These are phyloP conservation scores for Apamea anceps DNA, from an alignment of 2,888 invertebrate species.

Conservation along the genomic window DNA sequence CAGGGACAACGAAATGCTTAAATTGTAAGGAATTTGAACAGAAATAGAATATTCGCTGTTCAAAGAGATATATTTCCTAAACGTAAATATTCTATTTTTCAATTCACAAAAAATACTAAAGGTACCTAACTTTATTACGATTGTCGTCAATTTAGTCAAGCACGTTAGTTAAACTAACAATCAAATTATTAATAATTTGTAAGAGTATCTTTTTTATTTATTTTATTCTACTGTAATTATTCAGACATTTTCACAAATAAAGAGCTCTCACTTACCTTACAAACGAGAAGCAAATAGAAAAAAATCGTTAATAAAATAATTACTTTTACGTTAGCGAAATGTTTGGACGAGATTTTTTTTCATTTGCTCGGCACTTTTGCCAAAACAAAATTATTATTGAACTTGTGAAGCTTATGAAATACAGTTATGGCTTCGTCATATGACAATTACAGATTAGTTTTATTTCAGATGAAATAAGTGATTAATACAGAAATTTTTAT, in stretches of 20 bases:
- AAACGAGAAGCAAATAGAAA: slow-evolving; percentile 33
- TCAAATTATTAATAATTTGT: background rate
- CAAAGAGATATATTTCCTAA: background rate
- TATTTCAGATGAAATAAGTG: too few species aligned
- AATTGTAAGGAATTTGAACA: slow-evolving; percentile 1
- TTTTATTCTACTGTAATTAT: background rate
- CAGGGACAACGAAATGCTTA: background rate
- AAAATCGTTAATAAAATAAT: slow-evolving; percentile 49
- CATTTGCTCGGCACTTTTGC: slow-evolving; percentile 25
- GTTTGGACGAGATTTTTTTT: slow-evolving; percentile 23
- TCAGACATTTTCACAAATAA: background rate
- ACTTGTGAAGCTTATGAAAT: slow-evolving; percentile 24
- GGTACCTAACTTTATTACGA: background rate
- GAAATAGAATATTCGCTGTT: background rate
- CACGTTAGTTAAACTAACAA: background rate
- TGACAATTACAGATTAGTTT: too few species aligned
- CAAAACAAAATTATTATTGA: slow-evolving; percentile 27
- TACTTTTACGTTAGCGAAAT: slow-evolving; percentile 32
- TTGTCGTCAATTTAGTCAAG: background rate
- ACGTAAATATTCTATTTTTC: background rate
- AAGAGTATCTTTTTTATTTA: too few species aligned
- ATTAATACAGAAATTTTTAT: background rate
- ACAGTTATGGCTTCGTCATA: background rate
- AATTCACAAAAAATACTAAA: background rate
- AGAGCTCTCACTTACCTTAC: slow-evolving; percentile 8